These are phyloP conservation scores for Slavum lentiscoides DNA, from an alignment of 2,888 invertebrate species.

Conservation along the genomic window DNA sequence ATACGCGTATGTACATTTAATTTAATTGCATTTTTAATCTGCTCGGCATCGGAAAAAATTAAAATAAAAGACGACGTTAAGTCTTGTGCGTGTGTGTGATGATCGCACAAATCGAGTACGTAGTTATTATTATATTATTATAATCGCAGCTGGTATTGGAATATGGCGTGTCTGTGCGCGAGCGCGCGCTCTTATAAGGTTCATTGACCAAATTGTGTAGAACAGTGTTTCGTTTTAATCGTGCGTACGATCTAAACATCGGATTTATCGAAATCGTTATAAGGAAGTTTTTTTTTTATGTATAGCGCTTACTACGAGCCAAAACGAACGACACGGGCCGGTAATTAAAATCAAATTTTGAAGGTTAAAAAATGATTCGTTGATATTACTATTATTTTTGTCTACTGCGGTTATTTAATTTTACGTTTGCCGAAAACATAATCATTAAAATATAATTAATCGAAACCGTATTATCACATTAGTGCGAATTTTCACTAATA, in stretches of 20 bases:
- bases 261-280: background rate
- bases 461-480: too few species aligned
- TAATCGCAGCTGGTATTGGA: background rate
- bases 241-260: background rate
- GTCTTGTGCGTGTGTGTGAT: background rate
- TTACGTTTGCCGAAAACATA: too few species aligned
- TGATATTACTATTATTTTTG: background rate
- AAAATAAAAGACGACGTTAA: background rate
- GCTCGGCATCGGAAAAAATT: background rate
- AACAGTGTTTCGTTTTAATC: background rate
- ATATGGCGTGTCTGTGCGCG: too few species aligned
- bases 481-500: too few species aligned
- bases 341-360: constrained; percentile 10
- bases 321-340: background rate
- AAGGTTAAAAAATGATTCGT: constrained; percentile 17
- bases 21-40: constrained; percentile 29
- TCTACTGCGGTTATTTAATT: too few species aligned
- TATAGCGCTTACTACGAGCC: too few species aligned
- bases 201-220: constrained; percentile 31
- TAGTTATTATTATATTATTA: background rate
- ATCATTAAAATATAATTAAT: too few species aligned
- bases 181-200: background rate
- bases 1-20: background rate
- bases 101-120: background rate
- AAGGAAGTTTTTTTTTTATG: background rate